Percentiles rank a stretch among this genome's conserved stretches.
phyloP scores from a whole-genome alignment of 2,888 invertebrate species.

The Diaperis boleti region DNA sequence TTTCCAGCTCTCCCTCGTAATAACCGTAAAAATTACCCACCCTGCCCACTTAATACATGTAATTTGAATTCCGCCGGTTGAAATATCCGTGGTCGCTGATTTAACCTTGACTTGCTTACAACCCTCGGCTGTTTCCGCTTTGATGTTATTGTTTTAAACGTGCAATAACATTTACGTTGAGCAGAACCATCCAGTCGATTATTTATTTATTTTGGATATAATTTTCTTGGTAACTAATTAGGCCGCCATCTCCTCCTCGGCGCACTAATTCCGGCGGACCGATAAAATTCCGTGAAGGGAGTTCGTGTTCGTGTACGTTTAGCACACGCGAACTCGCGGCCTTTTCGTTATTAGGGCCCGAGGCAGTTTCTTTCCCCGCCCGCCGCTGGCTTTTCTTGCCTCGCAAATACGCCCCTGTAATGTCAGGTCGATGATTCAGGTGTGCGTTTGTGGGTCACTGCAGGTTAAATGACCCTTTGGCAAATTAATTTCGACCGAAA shows the following conservation, averaged over 20 bases:
- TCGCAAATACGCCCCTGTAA: conserved; percentile 19
- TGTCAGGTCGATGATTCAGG: conserved; percentile 46
- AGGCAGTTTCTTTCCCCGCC: neutral
- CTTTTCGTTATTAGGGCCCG: conserved; percentile 16
- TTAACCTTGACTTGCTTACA: neutral
- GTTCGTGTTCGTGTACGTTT: conserved; percentile 22
- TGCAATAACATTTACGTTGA: conserved; percentile 29
- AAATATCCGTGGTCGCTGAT: conserved; percentile 1
- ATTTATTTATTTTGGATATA: conserved; percentile 25
- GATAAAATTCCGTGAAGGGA: conserved; percentile 28
- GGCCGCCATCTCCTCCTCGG: neutral
- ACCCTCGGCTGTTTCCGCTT: conserved; percentile 7
- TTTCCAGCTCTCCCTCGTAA: neutral
- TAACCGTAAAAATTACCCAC: conserved; percentile 1
- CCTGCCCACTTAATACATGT: conserved; percentile 3
- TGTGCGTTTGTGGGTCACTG: conserved; percentile 24
- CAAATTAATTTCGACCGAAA: neutral
- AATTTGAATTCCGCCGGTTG: neutral
- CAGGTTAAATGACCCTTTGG: neutral
- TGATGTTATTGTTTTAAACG: conserved; percentile 16
- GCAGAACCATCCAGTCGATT: conserved; percentile 6
- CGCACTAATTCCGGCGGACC: neutral
- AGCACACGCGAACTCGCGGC: conserved; percentile 25
- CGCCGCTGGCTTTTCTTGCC: neutral
- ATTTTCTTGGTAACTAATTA: conserved; percentile 5